Evolutionary conservation across 2,888 invertebrate genomes (phyloP).

Genomic region (Molanna angustata): DNA sequence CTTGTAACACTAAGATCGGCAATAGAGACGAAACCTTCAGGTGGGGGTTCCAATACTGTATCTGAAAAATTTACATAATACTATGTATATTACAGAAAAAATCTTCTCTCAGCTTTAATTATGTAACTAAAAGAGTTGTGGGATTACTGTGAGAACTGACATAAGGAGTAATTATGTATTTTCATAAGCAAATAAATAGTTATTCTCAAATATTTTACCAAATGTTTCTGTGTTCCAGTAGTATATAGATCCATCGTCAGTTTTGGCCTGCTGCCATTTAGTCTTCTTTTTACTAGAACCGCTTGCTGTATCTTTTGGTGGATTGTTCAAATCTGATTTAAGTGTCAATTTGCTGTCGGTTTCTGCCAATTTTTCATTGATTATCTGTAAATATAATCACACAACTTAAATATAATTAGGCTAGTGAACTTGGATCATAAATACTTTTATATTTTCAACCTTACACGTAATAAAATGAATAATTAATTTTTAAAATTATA

Average conservation of each 20-base stretch:
- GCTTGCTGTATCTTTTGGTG: not conserved
- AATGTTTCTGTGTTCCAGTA: conserved; percentile 85
- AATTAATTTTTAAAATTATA: no score
- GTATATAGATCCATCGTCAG: conserved; percentile 74
- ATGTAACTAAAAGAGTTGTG: no score
- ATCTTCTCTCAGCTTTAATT: not conserved
- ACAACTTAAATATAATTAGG: no score
- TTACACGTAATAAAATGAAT: no score
- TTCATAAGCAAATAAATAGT: not conserved
- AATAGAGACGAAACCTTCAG: conserved; percentile 67
- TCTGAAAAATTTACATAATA: conserved; percentile 50
- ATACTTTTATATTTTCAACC: no score
- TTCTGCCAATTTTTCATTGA: conserved; percentile 30
- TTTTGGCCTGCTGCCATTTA: conserved; percentile 77
- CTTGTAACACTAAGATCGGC: conserved; percentile 55
- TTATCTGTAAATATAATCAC: conserved; percentile 28
- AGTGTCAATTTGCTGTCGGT: conserved; percentile 33
- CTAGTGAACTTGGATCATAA: no score
- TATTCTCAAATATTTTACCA: conserved; percentile 58
- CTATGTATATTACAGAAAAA: conserved; percentile 6
- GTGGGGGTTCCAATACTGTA: conserved; percentile 73
- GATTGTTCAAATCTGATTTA: conserved; percentile 35
- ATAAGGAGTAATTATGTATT: not conserved
- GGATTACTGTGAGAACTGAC: no score
- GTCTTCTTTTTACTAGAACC: conserved; percentile 19